A percentile compares a stretch with the other conserved stretches of the same genome.
Evolutionary conservation across 2,888 invertebrate genomes (phyloP).

Genomic region (Panorpa germanica): DNA sequence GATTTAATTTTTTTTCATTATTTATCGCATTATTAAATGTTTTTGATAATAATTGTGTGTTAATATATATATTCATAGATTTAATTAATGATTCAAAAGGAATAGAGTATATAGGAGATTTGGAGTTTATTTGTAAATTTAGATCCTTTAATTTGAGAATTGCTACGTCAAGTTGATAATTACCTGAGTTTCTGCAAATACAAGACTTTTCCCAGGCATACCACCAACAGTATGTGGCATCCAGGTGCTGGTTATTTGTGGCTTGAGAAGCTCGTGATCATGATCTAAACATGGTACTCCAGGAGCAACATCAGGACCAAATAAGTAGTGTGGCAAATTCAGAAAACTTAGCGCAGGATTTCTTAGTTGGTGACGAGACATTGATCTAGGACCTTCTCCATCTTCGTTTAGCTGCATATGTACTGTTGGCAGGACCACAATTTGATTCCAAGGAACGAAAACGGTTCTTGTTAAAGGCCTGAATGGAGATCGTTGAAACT

Average conservation of each 20-base stretch:
- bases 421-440: constrained; percentile 79
- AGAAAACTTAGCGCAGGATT: constrained; percentile 25
- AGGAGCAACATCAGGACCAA: constrained; percentile 26
- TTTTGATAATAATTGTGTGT: too few relatives aligned
- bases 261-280: constrained; percentile 67
- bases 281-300: constrained; percentile 62
- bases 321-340: constrained; percentile 24
- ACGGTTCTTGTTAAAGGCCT: constrained; percentile 73
- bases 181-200: constrained; percentile 85
- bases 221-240: constrained; percentile 79
- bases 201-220: constrained; percentile 59
- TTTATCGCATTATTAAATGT: too few relatives aligned
- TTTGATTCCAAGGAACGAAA: constrained; percentile 95
- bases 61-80: too few relatives aligned
- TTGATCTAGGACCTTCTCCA: too few relatives aligned
- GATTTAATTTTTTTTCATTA: too few relatives aligned
- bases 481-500: constrained; percentile 92
- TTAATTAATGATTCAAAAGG: too few relatives aligned
- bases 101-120: too few relatives aligned
- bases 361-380: constrained; percentile 31
- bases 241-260: constrained; percentile 78
- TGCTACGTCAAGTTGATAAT: constrained; percentile 9
- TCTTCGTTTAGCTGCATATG: constrained; percentile 73
- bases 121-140: constrained; percentile 3
- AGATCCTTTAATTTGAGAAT: background rate